Conservation (phyloP, 2,113 vertebrate genomes). For the Gorsachius goisagi region DNA sequence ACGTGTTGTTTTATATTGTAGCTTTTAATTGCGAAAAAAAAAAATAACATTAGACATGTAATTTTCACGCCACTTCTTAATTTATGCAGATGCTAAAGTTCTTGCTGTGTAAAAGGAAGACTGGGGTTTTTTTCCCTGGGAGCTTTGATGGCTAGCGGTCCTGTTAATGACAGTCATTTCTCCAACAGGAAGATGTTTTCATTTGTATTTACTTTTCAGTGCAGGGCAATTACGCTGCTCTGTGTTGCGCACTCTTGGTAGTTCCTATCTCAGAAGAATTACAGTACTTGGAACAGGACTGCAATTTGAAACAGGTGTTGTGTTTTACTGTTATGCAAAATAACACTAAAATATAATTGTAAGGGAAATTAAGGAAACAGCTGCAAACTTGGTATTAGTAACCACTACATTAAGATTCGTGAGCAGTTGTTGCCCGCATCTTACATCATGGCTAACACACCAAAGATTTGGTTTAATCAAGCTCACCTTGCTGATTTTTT, state of each 20-base stretch:
- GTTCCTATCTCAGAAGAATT: constrained; percentile 76
- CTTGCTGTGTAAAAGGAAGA: constrained; percentile 54
- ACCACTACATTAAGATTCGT: constrained; percentile 47
- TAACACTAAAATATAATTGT: constrained; percentile 81
- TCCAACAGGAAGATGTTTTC: constrained; percentile 77
- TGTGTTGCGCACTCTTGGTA: constrained; percentile 43
- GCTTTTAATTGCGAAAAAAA: constrained; percentile 51
- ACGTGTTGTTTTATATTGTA: constrained; percentile 18
- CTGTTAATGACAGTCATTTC: constrained; percentile 76
- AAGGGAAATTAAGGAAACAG: constrained; percentile 78
- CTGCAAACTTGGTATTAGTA: constrained; percentile 73
- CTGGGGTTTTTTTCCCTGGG: not conserved
- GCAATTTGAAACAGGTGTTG: constrained; percentile 82
- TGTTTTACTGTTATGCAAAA: constrained; percentile 82
- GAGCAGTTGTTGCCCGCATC: constrained; percentile 58
- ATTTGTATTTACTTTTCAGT: constrained; percentile 81
- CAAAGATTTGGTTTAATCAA: constrained; percentile 8
- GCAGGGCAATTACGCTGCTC: constrained; percentile 71
- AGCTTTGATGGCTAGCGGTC: constrained; percentile 68
- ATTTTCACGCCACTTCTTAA: constrained; percentile 63
- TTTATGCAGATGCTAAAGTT: constrained; percentile 60
- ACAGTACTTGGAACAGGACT: constrained; percentile 71
- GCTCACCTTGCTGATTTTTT: constrained; percentile 11
- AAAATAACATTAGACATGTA: constrained; percentile 7
- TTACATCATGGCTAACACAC: not conserved